Percentiles rank a stretch among this genome's conserved stretches.
phyloP scores from a whole-genome alignment of 1,140 invertebrate species.

The Dinoponera quadriceps region DNA sequence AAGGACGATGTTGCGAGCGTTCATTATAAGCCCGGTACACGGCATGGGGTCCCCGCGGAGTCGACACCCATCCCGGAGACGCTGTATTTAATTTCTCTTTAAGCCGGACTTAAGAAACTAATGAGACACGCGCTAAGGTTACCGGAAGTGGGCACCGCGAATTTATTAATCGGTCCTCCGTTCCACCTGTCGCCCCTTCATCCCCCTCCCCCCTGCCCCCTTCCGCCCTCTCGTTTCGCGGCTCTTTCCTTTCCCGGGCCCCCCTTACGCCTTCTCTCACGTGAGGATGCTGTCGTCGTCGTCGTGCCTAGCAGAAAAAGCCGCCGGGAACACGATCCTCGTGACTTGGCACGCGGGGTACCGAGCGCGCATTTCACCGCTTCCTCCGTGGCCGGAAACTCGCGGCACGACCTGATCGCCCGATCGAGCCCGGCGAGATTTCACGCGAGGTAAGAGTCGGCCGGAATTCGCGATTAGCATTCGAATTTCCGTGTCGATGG shows the following conservation, averaged over 20 bases:
- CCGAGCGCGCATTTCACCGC: background rate
- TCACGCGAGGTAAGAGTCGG: background rate
- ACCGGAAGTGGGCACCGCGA: slow-evolving; percentile 76
- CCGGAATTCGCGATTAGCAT: background rate
- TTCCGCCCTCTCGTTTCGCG: background rate
- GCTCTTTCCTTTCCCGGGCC: background rate
- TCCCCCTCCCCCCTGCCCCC: background rate
- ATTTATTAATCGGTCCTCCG: slow-evolving; percentile 76
- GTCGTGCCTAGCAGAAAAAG: slow-evolving; percentile 46
- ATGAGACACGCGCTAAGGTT: slow-evolving; percentile 80
- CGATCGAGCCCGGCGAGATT: slow-evolving; percentile 6
- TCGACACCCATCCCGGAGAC: slow-evolving; percentile 80
- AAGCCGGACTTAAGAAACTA: slow-evolving; percentile 79
- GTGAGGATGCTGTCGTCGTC: background rate
- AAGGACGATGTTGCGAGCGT: slow-evolving; percentile 77
- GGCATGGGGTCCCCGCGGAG: slow-evolving; percentile 78
- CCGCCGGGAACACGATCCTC: slow-evolving; percentile 31
- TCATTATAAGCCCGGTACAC: slow-evolving; percentile 79
- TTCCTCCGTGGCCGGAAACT: slow-evolving; percentile 24
- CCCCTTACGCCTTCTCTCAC: too few species aligned
- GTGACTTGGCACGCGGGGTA: slow-evolving; percentile 46
- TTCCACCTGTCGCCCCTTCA: slow-evolving; percentile 24
- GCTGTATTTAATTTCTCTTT: slow-evolving; percentile 81
- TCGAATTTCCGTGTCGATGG: background rate
- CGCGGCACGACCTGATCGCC: background rate